These are phyloP conservation scores for Paguma larvata DNA, from an alignment of 2,797 vertebrate species.

Conservation along the genomic window DNA sequence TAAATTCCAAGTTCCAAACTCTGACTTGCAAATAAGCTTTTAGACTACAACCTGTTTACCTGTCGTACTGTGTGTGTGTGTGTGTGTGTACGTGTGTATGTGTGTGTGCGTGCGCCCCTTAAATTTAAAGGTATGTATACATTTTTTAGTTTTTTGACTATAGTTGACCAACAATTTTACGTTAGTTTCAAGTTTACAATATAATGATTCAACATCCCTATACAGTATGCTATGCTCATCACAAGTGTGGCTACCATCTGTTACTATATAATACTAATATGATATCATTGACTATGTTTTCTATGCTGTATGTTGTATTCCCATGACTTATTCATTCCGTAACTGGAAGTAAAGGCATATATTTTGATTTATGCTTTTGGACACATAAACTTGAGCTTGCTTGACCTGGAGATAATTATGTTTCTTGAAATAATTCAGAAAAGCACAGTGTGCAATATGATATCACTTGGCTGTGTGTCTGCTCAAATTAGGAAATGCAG, in stretches of 20 bases:
- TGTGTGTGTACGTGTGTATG: not conserved
- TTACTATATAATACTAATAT: not conserved
- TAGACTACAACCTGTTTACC: not conserved
- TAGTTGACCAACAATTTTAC: not conserved
- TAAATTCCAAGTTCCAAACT: conserved; percentile 53
- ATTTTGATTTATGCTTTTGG: conserved; percentile 37
- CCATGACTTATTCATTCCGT: not conserved
- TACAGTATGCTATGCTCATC: not conserved
- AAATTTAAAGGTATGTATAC: not conserved
- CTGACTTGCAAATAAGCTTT: conserved; percentile 52
- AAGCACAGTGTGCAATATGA: not conserved
- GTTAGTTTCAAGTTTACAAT: not conserved
- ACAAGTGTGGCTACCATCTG: not conserved
- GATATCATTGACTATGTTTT: not conserved
- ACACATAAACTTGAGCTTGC: conserved; percentile 19
- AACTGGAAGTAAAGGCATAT: not conserved
- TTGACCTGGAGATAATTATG: conserved; percentile 13
- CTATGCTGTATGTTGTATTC: not conserved
- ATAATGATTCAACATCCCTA: not conserved
- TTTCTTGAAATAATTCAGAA: conserved; percentile 63
- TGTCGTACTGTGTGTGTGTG: not conserved
- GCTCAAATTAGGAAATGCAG: conserved; percentile 54
- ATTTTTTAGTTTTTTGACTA: not conserved
- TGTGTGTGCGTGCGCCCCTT: not conserved
- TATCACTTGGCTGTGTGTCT: conserved; percentile 47